These are phyloP conservation scores for Ips typographus DNA, from an alignment of 1,140 invertebrate species.

Conservation along the genomic window DNA sequence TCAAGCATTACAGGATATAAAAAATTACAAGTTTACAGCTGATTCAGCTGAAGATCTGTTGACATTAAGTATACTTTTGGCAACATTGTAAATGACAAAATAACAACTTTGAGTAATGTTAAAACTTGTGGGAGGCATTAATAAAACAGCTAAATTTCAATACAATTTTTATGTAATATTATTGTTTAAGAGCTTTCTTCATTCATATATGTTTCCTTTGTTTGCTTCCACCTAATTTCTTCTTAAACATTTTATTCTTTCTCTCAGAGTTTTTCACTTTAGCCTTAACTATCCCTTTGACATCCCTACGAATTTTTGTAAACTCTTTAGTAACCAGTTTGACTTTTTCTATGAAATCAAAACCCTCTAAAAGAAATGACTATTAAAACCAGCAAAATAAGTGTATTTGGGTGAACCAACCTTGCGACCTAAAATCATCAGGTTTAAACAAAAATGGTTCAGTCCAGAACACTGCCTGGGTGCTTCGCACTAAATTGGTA, in stretches of 20 bases:
- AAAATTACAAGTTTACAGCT: no score
- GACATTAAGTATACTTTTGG: no score
- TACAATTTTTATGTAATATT: no score
- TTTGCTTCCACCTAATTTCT: conserved; percentile 45
- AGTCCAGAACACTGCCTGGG: conserved; percentile 51
- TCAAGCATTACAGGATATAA: no score
- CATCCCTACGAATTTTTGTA: conserved; percentile 53
- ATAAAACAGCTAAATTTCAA: no score
- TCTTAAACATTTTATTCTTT: conserved; percentile 55
- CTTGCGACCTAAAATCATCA: conserved; percentile 59
- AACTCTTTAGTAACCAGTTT: conserved; percentile 47
- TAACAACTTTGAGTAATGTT: no score
- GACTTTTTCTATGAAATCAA: conserved; percentile 57
- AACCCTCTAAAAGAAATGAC: conserved; percentile 56
- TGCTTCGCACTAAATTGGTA: no score
- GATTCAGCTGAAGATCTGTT: no score
- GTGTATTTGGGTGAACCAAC: conserved; percentile 52
- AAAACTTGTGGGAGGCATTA: no score
- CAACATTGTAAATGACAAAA: no score
- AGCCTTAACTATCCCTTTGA: conserved; percentile 62
- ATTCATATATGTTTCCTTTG: conserved; percentile 42
- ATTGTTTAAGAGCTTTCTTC: conserved; percentile 44
- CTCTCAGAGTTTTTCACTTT: conserved; percentile 62
- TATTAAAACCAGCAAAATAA: no score
- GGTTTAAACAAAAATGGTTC: conserved; percentile 61